These are phyloP conservation scores for Cylas formicarius DNA, from an alignment of 1,140 invertebrate genomes.

Conservation along the genomic window DNA sequence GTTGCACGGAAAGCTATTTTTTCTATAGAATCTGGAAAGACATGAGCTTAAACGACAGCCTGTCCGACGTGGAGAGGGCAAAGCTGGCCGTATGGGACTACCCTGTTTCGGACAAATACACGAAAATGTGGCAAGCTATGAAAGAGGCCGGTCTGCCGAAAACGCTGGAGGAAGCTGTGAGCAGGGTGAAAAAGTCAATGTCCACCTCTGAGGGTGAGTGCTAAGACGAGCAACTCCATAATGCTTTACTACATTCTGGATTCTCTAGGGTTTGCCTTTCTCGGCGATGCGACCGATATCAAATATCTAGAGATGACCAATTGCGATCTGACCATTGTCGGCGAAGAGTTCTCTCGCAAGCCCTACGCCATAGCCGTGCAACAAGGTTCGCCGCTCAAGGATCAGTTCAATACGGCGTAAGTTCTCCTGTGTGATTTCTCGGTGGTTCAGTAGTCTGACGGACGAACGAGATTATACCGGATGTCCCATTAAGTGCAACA, in stretches of 20 bases:
- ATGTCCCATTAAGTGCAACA: not conserved
- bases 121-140: constrained; percentile 98
- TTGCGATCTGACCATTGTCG: constrained; percentile 84
- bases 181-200: constrained; percentile 65
- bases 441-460: not conserved
- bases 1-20: too few relatives aligned
- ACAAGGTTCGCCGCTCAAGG: constrained; percentile 87
- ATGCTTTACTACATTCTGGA: not conserved
- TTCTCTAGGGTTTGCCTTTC: constrained; percentile 67
- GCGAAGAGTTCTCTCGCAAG: constrained; percentile 94
- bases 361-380: constrained; percentile 95
- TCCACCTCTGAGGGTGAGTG: constrained; percentile 62
- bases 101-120: constrained; percentile 96
- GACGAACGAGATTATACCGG: not conserved
- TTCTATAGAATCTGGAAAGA: constrained; percentile 89
- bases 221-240: not conserved
- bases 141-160: constrained; percentile 76
- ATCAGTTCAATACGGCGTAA: constrained; percentile 86
- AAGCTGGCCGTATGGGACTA: constrained; percentile 98
- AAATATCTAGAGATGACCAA: constrained; percentile 78
- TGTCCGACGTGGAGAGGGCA: constrained; percentile 80
- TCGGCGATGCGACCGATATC: constrained; percentile 91
- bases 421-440: constrained; percentile 34
- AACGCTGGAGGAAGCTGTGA: constrained; percentile 68
- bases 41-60: constrained; percentile 90